Evolutionary conservation across 2,888 invertebrate genomes (phyloP), one percentile per base, ranked within the genome.

Genomic region (Ernsta delagoae): DNA sequence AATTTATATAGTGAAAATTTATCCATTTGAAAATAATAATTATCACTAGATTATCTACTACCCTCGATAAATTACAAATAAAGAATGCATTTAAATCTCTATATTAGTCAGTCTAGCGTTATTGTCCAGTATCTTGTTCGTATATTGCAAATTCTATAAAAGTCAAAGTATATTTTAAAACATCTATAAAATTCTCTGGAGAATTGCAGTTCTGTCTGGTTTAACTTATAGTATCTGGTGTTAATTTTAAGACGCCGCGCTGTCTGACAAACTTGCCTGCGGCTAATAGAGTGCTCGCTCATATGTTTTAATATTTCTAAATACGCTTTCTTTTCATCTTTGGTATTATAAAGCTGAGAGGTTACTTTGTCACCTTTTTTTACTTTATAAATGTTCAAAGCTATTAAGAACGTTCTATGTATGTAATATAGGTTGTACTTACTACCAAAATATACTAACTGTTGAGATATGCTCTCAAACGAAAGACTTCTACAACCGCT

Each of bases 201-300:
- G 53, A 53, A 31, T 53, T 24, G 24, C 9, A 31, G 24, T 16
- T 53, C 53, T 24, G 24, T 24, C 53, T 53, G 53, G 9, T 53
- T 53, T 53, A 53, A 53, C 24, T 53, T 53, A 53, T 53, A 53
- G 24, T 53, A 24, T 24, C 53, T 53, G 24, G 53, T 53, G 53
- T 53, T 53, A 53, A 53, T 53, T 53, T 53, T 53, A 53, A 53
- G 53, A 53, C 24, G 24, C 53, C 4, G 16, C 53, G 24, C 53
- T 24, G 53, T 53, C 16, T 53, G 24, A 53, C 16, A 53, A 53
- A 24, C 53, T 53, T 24, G 53, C 53, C 53, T 16, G 24, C 8
- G 53, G 53, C 53, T 53, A 53, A 24, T 16, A 50, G 24, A 24
- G 9, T 4, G 24, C 16, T 16, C 4, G 24, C 53, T 53, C 9